Conservation (phyloP, 30 jellyfish, hydroid and myxozoan genomes). For the Mastigias papua region DNA sequence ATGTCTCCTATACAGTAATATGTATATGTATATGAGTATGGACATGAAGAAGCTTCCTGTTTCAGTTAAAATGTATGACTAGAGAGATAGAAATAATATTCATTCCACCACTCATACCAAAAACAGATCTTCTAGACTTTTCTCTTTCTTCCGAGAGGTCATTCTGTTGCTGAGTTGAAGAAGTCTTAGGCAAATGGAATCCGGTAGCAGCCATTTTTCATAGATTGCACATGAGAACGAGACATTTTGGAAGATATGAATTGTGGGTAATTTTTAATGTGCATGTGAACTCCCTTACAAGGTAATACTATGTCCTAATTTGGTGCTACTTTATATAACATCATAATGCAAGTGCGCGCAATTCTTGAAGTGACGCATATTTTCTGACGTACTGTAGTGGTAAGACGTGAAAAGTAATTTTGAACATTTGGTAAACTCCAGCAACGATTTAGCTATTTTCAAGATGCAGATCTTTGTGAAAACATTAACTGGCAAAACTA, state of each 20-base stretch:
- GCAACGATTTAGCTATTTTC: neutral
- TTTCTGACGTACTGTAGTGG: too few relatives aligned
- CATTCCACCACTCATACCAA: constrained; percentile 71
- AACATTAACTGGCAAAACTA: constrained; percentile 94
- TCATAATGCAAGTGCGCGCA: neutral
- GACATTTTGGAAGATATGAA: neutral
- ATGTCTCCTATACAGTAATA: too few relatives aligned
- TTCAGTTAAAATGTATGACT: neutral
- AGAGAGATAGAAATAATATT: neutral
- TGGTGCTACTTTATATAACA: neutral
- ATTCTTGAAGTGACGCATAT: neutral
- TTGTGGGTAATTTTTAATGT: constrained; percentile 1
- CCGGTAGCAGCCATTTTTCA: constrained; percentile 63
- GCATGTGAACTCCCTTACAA: neutral
- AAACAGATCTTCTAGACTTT: constrained; percentile 97
- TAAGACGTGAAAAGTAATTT: too few relatives aligned
- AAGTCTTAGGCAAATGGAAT: constrained; percentile 48
- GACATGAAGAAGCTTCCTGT: neutral
- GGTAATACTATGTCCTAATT: constrained; percentile 13
- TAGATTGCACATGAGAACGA: constrained; percentile 38
- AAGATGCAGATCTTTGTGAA: constrained; percentile 87
- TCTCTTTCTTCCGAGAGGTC: constrained; percentile 91
- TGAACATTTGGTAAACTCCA: neutral
- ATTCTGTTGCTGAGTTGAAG: constrained; percentile 62
- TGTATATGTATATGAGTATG: neutral